Base-by-base conservation (phyloP, 2,888 invertebrate species). In the Unio pictorum region DNA sequence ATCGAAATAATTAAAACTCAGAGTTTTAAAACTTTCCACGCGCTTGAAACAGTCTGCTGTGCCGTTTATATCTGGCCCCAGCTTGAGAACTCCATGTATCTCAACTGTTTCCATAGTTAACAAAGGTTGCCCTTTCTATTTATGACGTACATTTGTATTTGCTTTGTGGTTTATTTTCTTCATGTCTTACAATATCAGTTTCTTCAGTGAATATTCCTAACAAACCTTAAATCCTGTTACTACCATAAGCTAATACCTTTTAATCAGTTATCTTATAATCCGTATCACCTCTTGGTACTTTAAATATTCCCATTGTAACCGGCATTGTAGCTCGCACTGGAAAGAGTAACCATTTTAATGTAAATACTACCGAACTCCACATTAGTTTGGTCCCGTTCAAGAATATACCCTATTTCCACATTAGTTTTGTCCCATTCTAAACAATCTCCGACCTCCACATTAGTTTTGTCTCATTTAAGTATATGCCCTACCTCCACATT, bases 181-280 rank as follows among this genome's bases (percentile, higher is more conserved):
- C 20, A 8, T 62, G 26, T 11, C 45, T 1, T 2, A 7, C 11
- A 45, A 45, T 45, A 45, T 45, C 11, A 45, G 45, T 45, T 45
- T 45, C 45, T 45, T 1, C 45, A 45, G 45, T 45, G 45, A 45
- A 45, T 45, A 11, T 20, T n/a, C 15, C 4, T 45, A 6, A 34
- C 18, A 28, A 26, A 30, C 6, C 26, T 11, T 28, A 64, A 34
- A 56, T 55, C n/a, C 23, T 30, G 57, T 11, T 30, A 11, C 23
- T 55, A 1, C 55, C 34, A 58, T 71, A 67, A 18, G 62, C 58
- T 60, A 65, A 69, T 60, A 68, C 30, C 45, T 68, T 62, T 28
- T 72, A 4, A 58, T 56, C 18, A 67, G 58, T n/a, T 66, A 67
- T 20, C 67, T 55, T 20, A 66, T 59, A 8, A 30, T 26, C 45